Base-by-base conservation (phyloP, 2,888 invertebrate species). In the Phengaris arion region DNA sequence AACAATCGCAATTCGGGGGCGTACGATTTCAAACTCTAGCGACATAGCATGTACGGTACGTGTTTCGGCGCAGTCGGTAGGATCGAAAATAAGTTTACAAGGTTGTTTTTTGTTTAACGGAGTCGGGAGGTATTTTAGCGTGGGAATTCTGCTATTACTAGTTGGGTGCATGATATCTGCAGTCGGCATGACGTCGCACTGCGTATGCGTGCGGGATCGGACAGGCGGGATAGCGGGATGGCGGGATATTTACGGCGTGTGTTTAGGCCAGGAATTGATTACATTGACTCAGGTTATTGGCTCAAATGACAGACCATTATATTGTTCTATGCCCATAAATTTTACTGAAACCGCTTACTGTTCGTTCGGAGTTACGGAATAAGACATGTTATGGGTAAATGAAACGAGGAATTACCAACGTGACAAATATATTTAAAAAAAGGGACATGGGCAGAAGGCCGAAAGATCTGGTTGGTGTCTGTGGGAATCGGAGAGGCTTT, bases 171-270 rank as follows among this genome's bases (percentile, higher is more conserved):
- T 70, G 75, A 76, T 54, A 76, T 76, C 76, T 70, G 76, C 79
- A 79, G 78, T 75, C 69, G 79, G 82, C 80, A 84, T 84, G 86
- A 79, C 85, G 83, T 81, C 83, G 83, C 79, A 85, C 83, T 87
- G 86, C 79, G 86, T 87, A 84, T 85, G 79, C 78, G 59, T 48
- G 64, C 64, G 59, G 22, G 57, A 59, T 74, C 79, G 77, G 77
- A 73, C 35, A 12, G 35, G 64, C 12, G 64, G 35, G 35, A 10
- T 35, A 12, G 22, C 59, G 12, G 64, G 76, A 75, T 57, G 75
- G 57, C 72, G 46, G 57, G 77, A 79, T 79, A 80, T 81, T 80
- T 79, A 79, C 78, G 76, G 77, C 75, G 77, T 76, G 74, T 74
- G 77, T 76, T 77, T 74, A 77, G 74, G 74, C 74, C 64, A 74